Percentiles rank a stretch among this genome's conserved stretches.
phyloP scores from a whole-genome alignment of 2,797 vertebrate genomes.

The Gastrophryne carolinensis region DNA sequence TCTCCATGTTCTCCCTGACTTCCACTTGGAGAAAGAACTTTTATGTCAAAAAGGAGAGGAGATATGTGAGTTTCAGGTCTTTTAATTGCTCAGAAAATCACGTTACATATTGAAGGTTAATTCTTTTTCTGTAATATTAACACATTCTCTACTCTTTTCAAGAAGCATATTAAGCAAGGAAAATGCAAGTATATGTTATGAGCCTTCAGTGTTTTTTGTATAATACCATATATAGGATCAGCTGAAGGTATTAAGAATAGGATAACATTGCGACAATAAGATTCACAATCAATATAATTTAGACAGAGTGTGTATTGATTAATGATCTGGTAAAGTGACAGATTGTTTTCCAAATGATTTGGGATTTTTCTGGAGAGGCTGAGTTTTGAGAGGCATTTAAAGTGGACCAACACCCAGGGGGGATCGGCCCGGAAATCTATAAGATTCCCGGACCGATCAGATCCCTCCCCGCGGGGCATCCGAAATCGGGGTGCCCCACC shows the following conservation, averaged over 20 bases:
- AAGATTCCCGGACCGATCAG: too few species aligned
- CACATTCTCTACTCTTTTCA: not conserved
- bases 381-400: too few species aligned
- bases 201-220: not conserved
- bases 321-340: too few species aligned
- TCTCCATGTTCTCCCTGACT: conserved; percentile 6
- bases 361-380: too few species aligned
- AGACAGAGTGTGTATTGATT: too few species aligned
- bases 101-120: conserved; percentile 22
- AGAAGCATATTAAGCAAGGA: not conserved
- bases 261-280: not conserved
- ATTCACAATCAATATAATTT: not conserved
- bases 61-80: not conserved
- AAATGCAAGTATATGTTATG: not conserved
- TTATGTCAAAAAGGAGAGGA: conserved; percentile 22
- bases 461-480: too few species aligned
- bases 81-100: conserved; percentile 35
- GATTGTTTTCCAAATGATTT: too few species aligned
- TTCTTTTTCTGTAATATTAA: conserved; percentile 28
- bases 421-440: too few species aligned
- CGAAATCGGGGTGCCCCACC: too few species aligned
- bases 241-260: not conserved
- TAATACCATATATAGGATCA: not conserved
- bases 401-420: too few species aligned
- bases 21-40: conserved; percentile 17